These are phyloP conservation scores for Thunnus maccoyii DNA, from an alignment of 2,113 vertebrate species.

Conservation along the genomic window DNA sequence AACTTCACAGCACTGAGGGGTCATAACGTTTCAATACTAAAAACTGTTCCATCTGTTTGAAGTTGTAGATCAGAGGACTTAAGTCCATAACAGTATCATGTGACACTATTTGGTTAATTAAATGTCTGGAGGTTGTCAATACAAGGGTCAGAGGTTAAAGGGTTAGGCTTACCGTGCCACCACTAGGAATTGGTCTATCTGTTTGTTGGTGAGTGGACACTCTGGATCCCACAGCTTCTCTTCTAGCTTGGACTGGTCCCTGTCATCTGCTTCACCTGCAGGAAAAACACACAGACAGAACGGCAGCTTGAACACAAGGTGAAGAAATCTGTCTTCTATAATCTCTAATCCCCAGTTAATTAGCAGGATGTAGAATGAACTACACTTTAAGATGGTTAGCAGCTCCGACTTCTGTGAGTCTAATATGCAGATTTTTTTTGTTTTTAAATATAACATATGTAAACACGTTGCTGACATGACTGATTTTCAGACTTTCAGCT, in stretches of 20 bases:
- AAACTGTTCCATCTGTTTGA: not conserved
- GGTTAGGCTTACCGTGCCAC: slow-evolving; percentile 90
- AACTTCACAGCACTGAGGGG: not conserved
- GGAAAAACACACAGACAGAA: slow-evolving; percentile 7
- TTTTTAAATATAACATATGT: too few relatives aligned
- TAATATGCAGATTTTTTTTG: too few relatives aligned
- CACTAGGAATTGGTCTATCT: slow-evolving; percentile 99
- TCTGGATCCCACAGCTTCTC: slow-evolving; percentile 98
- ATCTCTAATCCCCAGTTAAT: too few relatives aligned
- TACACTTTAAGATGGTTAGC: too few relatives aligned
- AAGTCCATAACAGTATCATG: not conserved
- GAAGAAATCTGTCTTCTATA: not conserved
- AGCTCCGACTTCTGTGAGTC: too few relatives aligned
- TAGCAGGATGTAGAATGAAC: too few relatives aligned
- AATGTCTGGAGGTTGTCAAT: not conserved
- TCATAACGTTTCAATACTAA: not conserved
- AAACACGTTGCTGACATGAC: too few relatives aligned
- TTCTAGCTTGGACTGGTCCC: slow-evolving; percentile 97
- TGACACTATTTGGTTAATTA: not conserved
- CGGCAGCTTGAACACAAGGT: not conserved
- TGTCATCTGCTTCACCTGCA: slow-evolving; percentile 92
- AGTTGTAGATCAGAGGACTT: not conserved
- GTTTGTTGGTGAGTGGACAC: slow-evolving; percentile 95
- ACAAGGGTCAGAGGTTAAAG: slow-evolving; percentile 11
- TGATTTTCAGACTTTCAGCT: too few relatives aligned